These are phyloP conservation scores for Caretta caretta DNA, from an alignment of 2,113 vertebrate species.

Conservation along the genomic window DNA sequence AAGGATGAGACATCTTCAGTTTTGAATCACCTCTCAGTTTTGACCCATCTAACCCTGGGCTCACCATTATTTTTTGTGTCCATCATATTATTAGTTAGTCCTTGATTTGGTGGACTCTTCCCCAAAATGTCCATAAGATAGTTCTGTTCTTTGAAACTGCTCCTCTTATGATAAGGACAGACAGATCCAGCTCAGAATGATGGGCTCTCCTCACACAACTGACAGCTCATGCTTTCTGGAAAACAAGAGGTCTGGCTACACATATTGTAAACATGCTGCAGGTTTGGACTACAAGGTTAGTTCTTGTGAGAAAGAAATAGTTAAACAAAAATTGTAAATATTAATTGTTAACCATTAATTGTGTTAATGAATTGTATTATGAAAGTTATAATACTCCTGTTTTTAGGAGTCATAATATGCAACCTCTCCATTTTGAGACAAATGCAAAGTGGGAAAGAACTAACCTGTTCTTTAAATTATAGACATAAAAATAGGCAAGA, in stretches of 20 bases:
- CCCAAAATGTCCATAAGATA: no score
- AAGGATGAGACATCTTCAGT: neutral
- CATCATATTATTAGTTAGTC: no score
- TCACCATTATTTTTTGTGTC: no score
- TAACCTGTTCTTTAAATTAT: neutral
- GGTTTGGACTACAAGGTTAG: neutral
- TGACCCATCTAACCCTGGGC: no score
- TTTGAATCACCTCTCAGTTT: no score
- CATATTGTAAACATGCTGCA: neutral
- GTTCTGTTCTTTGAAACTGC: no score
- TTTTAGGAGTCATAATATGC: neutral
- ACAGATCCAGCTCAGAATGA: no score
- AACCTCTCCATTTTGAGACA: neutral
- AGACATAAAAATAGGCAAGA: neutral
- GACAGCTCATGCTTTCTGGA: neutral
- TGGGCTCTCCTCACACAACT: no score
- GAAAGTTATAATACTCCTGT: neutral
- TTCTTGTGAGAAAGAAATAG: neutral
- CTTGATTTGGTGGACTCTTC: no score
- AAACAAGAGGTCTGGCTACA: neutral
- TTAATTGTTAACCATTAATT: neutral
- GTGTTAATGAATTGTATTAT: neutral
- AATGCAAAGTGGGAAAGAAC: neutral
- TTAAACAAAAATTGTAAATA: neutral
- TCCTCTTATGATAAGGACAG: no score